Conservation (phyloP, 2,888 invertebrate species). For the Schrankia costaestrigalis region DNA sequence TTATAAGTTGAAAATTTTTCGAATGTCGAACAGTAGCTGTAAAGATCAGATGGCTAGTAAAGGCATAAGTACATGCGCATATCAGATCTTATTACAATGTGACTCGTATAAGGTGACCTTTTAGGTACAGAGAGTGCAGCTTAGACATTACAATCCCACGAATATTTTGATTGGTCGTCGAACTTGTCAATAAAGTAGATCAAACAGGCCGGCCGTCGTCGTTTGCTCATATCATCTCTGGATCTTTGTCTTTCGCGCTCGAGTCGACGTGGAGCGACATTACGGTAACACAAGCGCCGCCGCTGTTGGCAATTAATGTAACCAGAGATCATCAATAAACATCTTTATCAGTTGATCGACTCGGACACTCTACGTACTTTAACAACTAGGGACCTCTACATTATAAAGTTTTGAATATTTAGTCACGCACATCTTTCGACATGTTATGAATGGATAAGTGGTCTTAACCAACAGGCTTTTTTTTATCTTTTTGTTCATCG, state of each 20-base stretch:
- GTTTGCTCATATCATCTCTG: slow-evolving; percentile 57
- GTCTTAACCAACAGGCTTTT: slow-evolving; percentile 26
- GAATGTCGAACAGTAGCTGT: slow-evolving; percentile 31
- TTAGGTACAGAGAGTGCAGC: no score
- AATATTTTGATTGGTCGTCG: slow-evolving; percentile 72
- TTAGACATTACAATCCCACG: slow-evolving; percentile 37
- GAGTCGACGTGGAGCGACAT: slow-evolving; percentile 55
- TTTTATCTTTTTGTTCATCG: slow-evolving; percentile 43
- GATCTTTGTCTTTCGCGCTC: slow-evolving; percentile 76
- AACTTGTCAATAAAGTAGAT: slow-evolving; percentile 60
- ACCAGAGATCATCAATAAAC: slow-evolving; percentile 78
- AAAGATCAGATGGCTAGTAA: slow-evolving; percentile 21
- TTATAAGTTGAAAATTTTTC: slow-evolving; percentile 37
- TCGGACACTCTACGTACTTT: slow-evolving; percentile 65
- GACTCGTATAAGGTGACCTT: no score
- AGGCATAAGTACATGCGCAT: no score
- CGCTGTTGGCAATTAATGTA: slow-evolving; percentile 76
- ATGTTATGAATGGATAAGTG: slow-evolving; percentile 32
- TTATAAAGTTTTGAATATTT: slow-evolving; percentile 66
- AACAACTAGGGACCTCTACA: slow-evolving; percentile 59
- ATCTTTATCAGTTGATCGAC: slow-evolving; percentile 77
- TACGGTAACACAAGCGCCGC: slow-evolving; percentile 68
- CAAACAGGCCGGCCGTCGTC: slow-evolving; percentile 61
- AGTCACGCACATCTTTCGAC: slow-evolving; percentile 70
- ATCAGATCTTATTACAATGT: no score